These are phyloP conservation scores for Cassiopea andromeda DNA, from an alignment of 30 jellyfish, hydroid and myxozoan species.

Conservation along the genomic window DNA sequence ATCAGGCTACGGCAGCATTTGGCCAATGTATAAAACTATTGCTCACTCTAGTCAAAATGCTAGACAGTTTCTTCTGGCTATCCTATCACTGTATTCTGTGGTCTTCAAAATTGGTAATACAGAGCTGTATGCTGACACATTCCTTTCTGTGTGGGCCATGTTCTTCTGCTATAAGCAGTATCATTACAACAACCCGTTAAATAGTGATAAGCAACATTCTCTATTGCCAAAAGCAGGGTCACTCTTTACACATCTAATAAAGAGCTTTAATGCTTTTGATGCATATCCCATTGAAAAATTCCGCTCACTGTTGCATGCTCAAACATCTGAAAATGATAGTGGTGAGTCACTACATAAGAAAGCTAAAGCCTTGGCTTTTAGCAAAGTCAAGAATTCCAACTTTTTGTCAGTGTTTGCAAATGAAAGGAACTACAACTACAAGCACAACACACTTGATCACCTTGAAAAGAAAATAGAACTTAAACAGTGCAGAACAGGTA, in stretches of 20 bases:
- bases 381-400: background rate
- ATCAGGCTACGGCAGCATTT: conserved; percentile 12
- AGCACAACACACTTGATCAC: background rate
- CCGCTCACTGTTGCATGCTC: conserved; percentile 19
- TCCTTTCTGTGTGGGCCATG: conserved; percentile 30
- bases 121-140: background rate
- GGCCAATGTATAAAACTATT: conserved; percentile 29
- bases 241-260: conserved; percentile 3
- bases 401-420: background rate
- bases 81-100: background rate
- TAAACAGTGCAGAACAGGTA: background rate
- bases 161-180: conserved; percentile 24
- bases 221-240: conserved; percentile 15
- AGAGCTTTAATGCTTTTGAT: conserved; percentile 24
- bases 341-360: conserved; percentile 18
- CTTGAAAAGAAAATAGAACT: background rate
- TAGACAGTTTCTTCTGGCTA: conserved; percentile 7
- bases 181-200: background rate
- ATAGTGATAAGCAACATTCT: conserved; percentile 34
- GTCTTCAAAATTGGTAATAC: background rate
- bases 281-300: conserved; percentile 34
- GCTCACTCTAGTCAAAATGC: conserved; percentile 36
- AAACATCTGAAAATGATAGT: conserved; percentile 20
- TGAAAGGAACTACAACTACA: background rate
- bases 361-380: conserved; percentile 2